A percentile compares a stretch with the other conserved stretches of the same genome.
Conservation (phyloP, 2,797 vertebrate genomes). For the Manis crassicaudata region DNA sequence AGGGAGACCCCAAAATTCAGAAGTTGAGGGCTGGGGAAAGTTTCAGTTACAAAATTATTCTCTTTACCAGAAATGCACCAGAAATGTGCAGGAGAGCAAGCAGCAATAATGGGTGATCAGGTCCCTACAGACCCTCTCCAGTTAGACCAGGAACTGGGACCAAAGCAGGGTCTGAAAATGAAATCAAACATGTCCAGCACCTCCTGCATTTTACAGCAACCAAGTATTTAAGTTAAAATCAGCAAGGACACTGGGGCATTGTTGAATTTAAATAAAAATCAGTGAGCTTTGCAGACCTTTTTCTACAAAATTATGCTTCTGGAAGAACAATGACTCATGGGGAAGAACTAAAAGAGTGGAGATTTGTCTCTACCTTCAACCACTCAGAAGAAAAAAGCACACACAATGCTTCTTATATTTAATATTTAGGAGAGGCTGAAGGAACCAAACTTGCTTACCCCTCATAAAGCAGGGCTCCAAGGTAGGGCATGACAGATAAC, state of each 20-base stretch:
- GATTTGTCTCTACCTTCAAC: conserved; percentile 14
- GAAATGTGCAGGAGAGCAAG: background rate
- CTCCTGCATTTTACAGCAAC: conserved; percentile 50
- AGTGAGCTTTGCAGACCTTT: conserved; percentile 25
- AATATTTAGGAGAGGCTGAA: conserved; percentile 42
- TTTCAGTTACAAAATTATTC: background rate
- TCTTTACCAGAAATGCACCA: background rate
- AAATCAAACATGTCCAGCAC: background rate
- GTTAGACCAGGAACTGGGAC: background rate
- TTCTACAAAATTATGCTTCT: conserved; percentile 39
- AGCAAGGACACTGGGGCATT: background rate
- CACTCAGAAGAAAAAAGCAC: background rate
- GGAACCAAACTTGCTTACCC: conserved; percentile 10
- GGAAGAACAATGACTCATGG: conserved; percentile 10
- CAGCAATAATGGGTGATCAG: background rate
- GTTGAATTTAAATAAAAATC: conserved; percentile 57
- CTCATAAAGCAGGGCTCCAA: conserved; percentile 21
- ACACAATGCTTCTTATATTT: background rate
- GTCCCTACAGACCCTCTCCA: background rate
- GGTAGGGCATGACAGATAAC: conserved; percentile 41
- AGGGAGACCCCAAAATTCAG: background rate
- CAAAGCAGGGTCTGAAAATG: conserved; percentile 21
- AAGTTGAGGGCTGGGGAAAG: background rate
- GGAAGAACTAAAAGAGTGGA: background rate
- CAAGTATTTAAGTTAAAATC: conserved; percentile 30